phyloP scores from a whole-genome alignment of 1,140 invertebrate species.

The Chironomus tepperi region DNA sequence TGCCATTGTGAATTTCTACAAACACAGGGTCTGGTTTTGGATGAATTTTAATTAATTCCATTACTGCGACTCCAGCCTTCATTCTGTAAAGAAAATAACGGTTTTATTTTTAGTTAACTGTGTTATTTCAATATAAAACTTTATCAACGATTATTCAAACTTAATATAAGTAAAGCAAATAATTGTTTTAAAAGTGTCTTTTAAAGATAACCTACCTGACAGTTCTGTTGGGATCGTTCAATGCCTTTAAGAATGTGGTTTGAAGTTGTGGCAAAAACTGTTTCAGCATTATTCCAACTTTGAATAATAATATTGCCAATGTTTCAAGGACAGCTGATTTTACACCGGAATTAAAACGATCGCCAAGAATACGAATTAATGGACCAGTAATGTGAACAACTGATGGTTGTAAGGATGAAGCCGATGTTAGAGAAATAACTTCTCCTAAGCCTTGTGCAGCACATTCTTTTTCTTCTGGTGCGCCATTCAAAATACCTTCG shows the following conservation, averaged over 20 bases:
- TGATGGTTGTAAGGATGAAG: conserved; percentile 81
- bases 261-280: conserved; percentile 97
- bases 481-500: conserved; percentile 90
- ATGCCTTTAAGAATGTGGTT: conserved; percentile 92
- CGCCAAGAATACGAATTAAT: conserved; percentile 92
- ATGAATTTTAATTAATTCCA: conserved; percentile 85
- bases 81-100: conserved; percentile 43
- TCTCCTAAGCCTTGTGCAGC: conserved; percentile 91
- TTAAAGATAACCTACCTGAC: conserved; percentile 44
- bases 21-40: conserved; percentile 80
- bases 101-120: no score
- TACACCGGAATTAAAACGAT: conserved; percentile 85
- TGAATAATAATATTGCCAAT: conserved; percentile 79
- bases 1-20: conserved; percentile 77
- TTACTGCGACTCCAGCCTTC: conserved; percentile 79
- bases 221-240: conserved; percentile 77
- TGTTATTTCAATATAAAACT: no score
- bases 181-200: no score
- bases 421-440: conserved; percentile 78
- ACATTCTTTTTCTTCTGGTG: conserved; percentile 89
- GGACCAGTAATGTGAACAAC: conserved; percentile 96
- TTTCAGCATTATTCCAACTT: conserved; percentile 87
- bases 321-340: conserved; percentile 95
- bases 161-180: no score
- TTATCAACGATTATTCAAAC: no score